Conservation (phyloP, 2,888 invertebrate species). For the Chloroclystis v-ata region DNA sequence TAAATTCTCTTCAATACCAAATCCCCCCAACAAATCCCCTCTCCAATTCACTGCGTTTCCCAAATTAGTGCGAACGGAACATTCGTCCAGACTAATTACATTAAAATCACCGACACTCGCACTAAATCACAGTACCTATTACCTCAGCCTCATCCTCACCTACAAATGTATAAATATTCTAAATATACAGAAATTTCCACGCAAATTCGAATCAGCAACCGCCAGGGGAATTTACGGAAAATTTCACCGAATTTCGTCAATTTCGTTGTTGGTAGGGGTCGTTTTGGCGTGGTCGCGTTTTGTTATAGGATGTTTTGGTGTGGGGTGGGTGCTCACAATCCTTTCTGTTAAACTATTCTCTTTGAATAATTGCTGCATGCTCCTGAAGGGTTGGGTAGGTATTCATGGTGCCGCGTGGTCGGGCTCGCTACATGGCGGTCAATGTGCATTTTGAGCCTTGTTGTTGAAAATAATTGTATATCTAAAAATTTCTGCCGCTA, state of each 20-base stretch:
- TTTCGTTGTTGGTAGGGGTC: constrained; percentile 17
- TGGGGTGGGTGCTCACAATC: constrained; percentile 60
- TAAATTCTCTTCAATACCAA: no score
- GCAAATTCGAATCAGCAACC: constrained; percentile 24
- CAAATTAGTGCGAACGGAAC: constrained; percentile 51
- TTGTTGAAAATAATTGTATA: no score
- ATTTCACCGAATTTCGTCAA: constrained; percentile 4
- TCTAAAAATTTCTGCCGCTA: no score
- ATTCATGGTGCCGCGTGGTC: constrained; percentile 73
- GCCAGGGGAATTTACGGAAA: constrained; percentile 11
- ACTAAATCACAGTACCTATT: constrained; percentile 73
- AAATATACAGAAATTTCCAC: constrained; percentile 69
- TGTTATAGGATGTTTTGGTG: constrained; percentile 31
- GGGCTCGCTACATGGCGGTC: constrained; percentile 37
- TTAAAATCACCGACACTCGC: constrained; percentile 62
- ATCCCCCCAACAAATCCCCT: constrained; percentile 5
- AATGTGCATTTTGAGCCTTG: constrained; percentile 13
- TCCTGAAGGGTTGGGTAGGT: constrained; percentile 75
- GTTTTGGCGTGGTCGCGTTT: constrained; percentile 16
- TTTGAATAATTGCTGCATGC: constrained; percentile 79
- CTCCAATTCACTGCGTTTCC: constrained; percentile 29
- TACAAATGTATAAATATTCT: constrained; percentile 75
- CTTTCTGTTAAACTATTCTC: constrained; percentile 79
- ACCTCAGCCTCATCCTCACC: constrained; percentile 67
- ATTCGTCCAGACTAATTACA: constrained; percentile 68